Evolutionary conservation across 92 coral and sea anemone species (phyloP), one percentile per base, ranked within the genome.

Genomic region (Anthopleura xanthogrammica): DNA sequence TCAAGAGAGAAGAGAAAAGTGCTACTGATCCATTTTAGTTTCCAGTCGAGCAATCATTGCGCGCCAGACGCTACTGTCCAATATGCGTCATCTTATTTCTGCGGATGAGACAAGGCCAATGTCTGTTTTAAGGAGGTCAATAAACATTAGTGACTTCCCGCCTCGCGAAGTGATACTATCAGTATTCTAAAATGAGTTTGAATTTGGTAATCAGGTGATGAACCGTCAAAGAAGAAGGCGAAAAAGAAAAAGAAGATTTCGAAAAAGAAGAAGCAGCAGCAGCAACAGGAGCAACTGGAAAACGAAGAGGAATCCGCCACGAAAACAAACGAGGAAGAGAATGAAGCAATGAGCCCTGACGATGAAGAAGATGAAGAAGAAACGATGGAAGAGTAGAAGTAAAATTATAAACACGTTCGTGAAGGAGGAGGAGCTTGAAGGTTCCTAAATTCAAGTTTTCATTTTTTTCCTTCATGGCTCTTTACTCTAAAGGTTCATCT

Each of bases 221-320:
- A 87, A 77, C 93, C 91, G 7, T 87, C 89, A 40, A 90, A 87
- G 82, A 90, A 90, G 87, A 87, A 90, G 77, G 62, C 74, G 52
- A 90, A 86, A 43, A 85, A 86, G 75, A 87, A 84, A 75, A 87
- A 85, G 79, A 90, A 84, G 62, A 72, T 80, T 46, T 84, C 91
- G 7, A 29, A 83, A 23, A 90, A 84, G 66, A 90, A 87, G 78
- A 84, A 84, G 60, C 78, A 64, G 86, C 76, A 76, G 14, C 48
- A 58, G 65, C 29, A 84, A 46, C 78, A 64, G 86, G 76, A 76
- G 3, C 60, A 58, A 76, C 16, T 7, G 12, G 81, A 39, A 64
- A 56, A 41, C 7, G 54, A 52, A 46, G 73, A 56, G 29, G 36
- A 57, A 76, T 16, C 79, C 2, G 24, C 36, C 52, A 62, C 70